Base-by-base conservation (phyloP, 2,113 vertebrate genomes). In the Saccopteryx leptura region DNA sequence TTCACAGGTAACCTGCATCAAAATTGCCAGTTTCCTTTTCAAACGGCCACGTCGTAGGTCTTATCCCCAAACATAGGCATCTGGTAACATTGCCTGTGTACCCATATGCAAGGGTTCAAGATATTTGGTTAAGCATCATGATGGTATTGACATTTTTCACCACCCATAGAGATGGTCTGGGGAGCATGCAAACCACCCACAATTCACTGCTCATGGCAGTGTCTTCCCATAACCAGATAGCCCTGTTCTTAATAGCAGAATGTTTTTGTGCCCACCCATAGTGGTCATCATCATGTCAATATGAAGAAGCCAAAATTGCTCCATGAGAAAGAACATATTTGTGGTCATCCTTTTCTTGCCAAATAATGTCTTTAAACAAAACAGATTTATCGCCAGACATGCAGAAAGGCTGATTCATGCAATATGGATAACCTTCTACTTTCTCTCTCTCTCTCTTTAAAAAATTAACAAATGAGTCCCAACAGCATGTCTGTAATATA, bases 391-490 rank as follows among this genome's bases (percentile, higher is more conserved):
- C 74, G 48, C 46, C 46, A 94, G 92, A 89, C 85, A 65, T 74
- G 52, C 52, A 96, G n/a, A 88, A 75, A 93, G 39, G 72, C 79
- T 97, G 91, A 93, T 96, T 93, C 91, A 96, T 96, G 78, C 80
- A 96, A 94, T 96, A 86, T 89, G 52, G 85, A 84, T 93, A 94
- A 91, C 33, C 87, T 86, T 89, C 24, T 72, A 74, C 46, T 48
- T 74, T 82, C 21, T 48, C 50, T 13, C 39, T 28, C 24, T 33
- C 50, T 74, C 28, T 85, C 76, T 95, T 83, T 86, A 83, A 94
- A 93, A 95, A 94, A 96, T 93, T 97, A 95, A 95, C 89, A 96
- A 95, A 96, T 92, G 83, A 94, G 46, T 96, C 91, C 90, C 92
- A 95, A 90, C 3, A 96, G 92, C 88, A 92, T 88, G 72, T 63